Evolutionary conservation across 2,113 vertebrate genomes (phyloP), one percentile per base, ranked within the genome.

Genomic region (Struthio camelus): DNA sequence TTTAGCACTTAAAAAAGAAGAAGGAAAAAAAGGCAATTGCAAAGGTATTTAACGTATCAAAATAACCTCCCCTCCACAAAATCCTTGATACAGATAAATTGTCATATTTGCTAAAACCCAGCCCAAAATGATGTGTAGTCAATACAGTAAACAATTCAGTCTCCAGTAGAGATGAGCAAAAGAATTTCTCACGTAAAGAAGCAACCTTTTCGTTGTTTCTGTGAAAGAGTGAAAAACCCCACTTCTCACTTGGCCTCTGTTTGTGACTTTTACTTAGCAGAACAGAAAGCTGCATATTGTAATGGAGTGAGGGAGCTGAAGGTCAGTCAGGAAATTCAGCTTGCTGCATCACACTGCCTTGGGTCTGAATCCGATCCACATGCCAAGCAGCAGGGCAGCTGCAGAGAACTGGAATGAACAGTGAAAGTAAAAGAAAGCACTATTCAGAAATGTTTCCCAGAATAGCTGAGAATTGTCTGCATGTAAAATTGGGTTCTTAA

Each of bases 11-110:
- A 54, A 46, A 62, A 67, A 82, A 89, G 85, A 84, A 78, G 34
- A 51, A 64, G 22, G 72, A 2, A 54, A 17, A 44, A 14, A 70
- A 67, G n/a, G 85, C 27, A 6, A 95, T 92, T 90, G 86, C 90
- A 96, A 95, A 94, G 94, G 94, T 96, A 97, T 97, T 96, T 94
- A 97, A 97, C 96, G 72, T 78, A 93, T 94, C 92, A 94, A 97
- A 97, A 93, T 95, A 82, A 46, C 58, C 1, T 16, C 28, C n/a
- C 44, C 54, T 65, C 32, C 71, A 17, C 51, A 18, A 40, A 59
- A 46, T 42, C 24, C 80, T 18, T 59, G 25, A 91, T 89, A 92
- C 92, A 96, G 90, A 96, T 93, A 94, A 97, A 97, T 97, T 96
- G 95, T 97, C 91, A 80, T 95, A 94, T 93, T 96, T 96, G 89